Conservation (phyloP, 2,888 invertebrate genomes). For the Stenotaenia linearis region DNA sequence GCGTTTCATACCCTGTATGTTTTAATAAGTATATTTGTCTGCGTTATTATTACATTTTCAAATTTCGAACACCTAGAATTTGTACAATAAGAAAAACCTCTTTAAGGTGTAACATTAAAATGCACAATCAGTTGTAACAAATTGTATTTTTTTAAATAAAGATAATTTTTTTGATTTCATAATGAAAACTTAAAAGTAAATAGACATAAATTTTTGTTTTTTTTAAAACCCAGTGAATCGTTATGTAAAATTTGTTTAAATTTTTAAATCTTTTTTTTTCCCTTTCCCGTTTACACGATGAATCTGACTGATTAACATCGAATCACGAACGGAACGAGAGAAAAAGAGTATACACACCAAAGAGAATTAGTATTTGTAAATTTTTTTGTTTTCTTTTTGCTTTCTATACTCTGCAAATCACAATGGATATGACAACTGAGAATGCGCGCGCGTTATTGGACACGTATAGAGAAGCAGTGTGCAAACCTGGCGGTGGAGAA, state of each 20-base stretch:
- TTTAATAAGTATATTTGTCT: constrained; percentile 26
- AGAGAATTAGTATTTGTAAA: constrained; percentile 28
- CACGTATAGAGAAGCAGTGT: constrained; percentile 31
- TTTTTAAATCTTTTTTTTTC: constrained; percentile 26
- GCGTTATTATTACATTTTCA: constrained; percentile 7
- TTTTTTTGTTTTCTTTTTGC: constrained; percentile 2
- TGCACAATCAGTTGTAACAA: constrained; percentile 10
- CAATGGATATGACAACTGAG: constrained; percentile 32
- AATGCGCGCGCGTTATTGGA: constrained; percentile 13
- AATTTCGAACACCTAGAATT: constrained; percentile 24
- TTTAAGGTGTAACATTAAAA: constrained; percentile 10
- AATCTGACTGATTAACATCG: constrained; percentile 32
- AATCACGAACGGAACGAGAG: constrained; percentile 33
- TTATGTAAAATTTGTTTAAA: neutral
- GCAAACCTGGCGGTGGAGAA: constrained; percentile 29
- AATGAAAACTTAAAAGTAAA: neutral
- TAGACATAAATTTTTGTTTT: constrained; percentile 16
- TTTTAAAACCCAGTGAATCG: neutral
- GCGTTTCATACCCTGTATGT: constrained; percentile 28
- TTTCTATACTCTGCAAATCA: constrained; percentile 32
- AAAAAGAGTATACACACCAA: constrained; percentile 30
- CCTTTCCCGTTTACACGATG: constrained; percentile 22
- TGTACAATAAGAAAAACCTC: constrained; percentile 15
- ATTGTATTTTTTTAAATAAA: neutral
- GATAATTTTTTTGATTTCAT: constrained; percentile 5